Conservation (phyloP, 2,888 invertebrate genomes). For the Xylophagus ater region DNA sequence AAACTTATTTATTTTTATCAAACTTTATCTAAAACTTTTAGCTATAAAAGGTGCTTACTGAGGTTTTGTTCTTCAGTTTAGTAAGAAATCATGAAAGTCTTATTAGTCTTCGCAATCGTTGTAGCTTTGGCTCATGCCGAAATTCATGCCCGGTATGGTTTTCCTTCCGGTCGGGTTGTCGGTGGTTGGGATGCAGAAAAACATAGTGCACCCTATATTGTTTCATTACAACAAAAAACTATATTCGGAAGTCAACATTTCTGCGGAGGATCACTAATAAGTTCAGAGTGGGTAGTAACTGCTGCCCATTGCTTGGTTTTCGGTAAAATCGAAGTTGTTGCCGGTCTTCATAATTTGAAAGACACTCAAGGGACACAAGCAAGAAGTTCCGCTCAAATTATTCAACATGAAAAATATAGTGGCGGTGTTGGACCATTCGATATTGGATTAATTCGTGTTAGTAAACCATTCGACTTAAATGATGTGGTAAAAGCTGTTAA, state of each 20-base stretch:
- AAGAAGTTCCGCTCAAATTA: constrained; percentile 26
- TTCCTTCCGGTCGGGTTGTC: constrained; percentile 28
- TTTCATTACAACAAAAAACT: constrained; percentile 30
- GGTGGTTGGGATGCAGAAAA: constrained; percentile 33
- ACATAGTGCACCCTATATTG: constrained; percentile 39
- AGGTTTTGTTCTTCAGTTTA: no score
- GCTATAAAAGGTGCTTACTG: no score
- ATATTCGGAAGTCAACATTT: constrained; percentile 29
- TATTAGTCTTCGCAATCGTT: no score
- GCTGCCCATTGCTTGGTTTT: constrained; percentile 34
- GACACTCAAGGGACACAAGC: constrained; percentile 26
- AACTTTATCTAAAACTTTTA: no score
- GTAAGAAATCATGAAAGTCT: no score
- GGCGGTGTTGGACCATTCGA: constrained; percentile 42
- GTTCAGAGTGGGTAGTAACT: constrained; percentile 36
- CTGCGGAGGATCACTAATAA: constrained; percentile 41
- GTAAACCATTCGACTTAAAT: constrained; percentile 27
- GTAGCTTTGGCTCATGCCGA: no score
- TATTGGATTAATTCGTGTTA: constrained; percentile 41
- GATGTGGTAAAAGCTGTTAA: constrained; percentile 29
- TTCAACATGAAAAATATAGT: constrained; percentile 28
- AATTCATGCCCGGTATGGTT: no score
- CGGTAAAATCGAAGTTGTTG: constrained; percentile 32
- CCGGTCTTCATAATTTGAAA: constrained; percentile 35
- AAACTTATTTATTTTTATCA: no score